Percentiles rank a stretch among this genome's conserved stretches.
phyloP scores from a whole-genome alignment of 2,888 invertebrate genomes.

The Nycteola revayana region DNA sequence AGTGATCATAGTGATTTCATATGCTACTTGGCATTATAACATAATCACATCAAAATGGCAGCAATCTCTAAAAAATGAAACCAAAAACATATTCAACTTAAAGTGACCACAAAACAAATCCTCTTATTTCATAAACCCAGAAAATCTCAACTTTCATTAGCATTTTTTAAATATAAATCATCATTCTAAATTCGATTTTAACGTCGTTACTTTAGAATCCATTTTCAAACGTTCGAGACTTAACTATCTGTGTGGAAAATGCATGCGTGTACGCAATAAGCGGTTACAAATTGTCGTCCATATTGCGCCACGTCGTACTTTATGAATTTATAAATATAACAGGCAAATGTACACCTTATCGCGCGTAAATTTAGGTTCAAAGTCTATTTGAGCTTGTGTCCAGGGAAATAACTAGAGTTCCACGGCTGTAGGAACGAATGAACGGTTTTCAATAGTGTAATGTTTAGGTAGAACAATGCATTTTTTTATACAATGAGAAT shows the following conservation, averaged over 20 bases:
- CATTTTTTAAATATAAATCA: conserved; percentile 1
- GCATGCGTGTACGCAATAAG: conserved; percentile 35
- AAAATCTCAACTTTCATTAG: conserved; percentile 8
- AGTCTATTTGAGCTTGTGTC: not conserved
- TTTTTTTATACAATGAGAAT: no score
- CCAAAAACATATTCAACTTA: no score
- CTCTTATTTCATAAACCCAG: no score
- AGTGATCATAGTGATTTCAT: no score
- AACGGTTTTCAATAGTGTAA: no score
- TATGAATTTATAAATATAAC: not conserved
- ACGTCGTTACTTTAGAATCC: not conserved
- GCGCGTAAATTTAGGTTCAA: conserved; percentile 1
- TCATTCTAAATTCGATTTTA: conserved; percentile 2
- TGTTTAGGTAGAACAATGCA: no score
- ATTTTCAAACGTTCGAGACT: conserved; percentile 6
- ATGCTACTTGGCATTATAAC: no score
- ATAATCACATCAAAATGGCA: no score
- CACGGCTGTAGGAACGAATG: conserved; percentile 8
- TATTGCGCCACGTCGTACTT: conserved; percentile 23
- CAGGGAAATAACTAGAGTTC: not conserved
- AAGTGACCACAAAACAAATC: no score
- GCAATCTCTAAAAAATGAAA: no score
- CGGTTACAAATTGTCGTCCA: conserved; percentile 31
- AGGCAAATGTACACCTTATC: conserved; percentile 6
- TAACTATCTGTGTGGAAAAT: conserved; percentile 25